Evolutionary conservation across 2,888 invertebrate genomes (phyloP).

Genomic region (Troides oblongomaculatus): DNA sequence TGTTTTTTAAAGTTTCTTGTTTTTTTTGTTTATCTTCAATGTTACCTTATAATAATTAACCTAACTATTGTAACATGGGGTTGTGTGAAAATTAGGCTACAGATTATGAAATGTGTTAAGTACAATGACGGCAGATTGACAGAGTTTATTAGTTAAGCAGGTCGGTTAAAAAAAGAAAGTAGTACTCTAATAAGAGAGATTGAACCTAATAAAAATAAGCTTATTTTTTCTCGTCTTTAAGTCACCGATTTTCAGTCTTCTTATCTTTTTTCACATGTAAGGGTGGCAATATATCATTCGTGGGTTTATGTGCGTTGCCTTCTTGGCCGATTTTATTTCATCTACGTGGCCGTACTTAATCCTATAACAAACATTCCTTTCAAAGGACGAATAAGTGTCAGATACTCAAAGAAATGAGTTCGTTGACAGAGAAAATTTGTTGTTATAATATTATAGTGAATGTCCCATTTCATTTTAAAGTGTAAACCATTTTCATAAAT

Average conservation of each 20-base stretch:
- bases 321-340: conserved; percentile 24
- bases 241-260: conserved; percentile 14
- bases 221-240: conserved; percentile 1
- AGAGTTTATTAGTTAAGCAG: no score
- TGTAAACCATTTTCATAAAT: not conserved
- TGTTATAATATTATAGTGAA: not conserved
- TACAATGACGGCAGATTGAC: no score
- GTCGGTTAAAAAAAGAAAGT: not conserved
- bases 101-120: no score
- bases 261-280: conserved; percentile 24
- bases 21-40: not conserved
- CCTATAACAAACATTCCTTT: conserved; percentile 27
- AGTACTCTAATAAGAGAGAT: not conserved
- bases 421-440: conserved; percentile 2
- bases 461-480: not conserved
- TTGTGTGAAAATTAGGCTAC: no score
- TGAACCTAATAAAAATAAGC: conserved; percentile 5
- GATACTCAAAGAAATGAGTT: conserved; percentile 13
- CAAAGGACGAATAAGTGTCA: conserved; percentile 18
- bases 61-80: no score
- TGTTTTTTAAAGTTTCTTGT: not conserved
- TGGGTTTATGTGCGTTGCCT: conserved; percentile 19
- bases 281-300: conserved; percentile 21
- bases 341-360: conserved; percentile 25
- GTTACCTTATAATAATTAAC: not conserved